A percentile compares a stretch with the other conserved stretches of the same genome.
These are phyloP conservation scores for Nestor notabilis DNA, from an alignment of 2,113 vertebrate species.

Conservation along the genomic window DNA sequence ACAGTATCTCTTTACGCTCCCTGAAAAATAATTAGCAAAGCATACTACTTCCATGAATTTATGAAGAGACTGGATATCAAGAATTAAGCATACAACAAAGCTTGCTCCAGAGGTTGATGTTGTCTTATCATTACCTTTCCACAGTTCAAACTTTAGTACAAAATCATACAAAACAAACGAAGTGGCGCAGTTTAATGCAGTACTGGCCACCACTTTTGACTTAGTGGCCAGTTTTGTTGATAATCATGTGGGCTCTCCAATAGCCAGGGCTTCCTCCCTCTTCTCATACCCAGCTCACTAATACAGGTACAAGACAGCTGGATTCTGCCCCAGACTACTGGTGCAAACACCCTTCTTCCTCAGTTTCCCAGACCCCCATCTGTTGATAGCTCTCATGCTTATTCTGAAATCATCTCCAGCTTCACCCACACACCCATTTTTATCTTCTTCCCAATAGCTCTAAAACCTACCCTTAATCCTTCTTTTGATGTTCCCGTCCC, in stretches of 20 bases:
- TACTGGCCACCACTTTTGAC: background rate
- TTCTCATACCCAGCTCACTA: background rate
- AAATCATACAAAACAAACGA: background rate
- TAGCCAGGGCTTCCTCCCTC: background rate
- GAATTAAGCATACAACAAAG: background rate
- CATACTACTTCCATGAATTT: background rate
- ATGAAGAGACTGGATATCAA: background rate
- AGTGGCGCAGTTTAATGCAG: background rate
- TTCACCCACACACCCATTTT: background rate
- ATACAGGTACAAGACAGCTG: background rate
- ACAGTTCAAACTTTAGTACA: background rate
- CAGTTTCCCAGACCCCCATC: background rate
- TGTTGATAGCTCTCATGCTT: background rate
- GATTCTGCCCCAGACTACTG: background rate
- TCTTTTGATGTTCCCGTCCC: background rate
- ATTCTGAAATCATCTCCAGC: background rate
- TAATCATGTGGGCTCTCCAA: rapidly evolving
- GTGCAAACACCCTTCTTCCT: background rate
- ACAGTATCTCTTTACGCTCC: background rate
- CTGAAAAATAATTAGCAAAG: background rate
- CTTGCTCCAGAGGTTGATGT: background rate
- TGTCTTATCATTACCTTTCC: background rate
- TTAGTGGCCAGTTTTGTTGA: background rate
- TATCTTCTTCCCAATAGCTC: background rate
- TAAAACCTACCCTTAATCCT: background rate